A percentile compares a stretch with the other conserved stretches of the same genome.
These are phyloP conservation scores for Platysternon megacephalum DNA, from an alignment of 2,113 vertebrate genomes.

Conservation along the genomic window DNA sequence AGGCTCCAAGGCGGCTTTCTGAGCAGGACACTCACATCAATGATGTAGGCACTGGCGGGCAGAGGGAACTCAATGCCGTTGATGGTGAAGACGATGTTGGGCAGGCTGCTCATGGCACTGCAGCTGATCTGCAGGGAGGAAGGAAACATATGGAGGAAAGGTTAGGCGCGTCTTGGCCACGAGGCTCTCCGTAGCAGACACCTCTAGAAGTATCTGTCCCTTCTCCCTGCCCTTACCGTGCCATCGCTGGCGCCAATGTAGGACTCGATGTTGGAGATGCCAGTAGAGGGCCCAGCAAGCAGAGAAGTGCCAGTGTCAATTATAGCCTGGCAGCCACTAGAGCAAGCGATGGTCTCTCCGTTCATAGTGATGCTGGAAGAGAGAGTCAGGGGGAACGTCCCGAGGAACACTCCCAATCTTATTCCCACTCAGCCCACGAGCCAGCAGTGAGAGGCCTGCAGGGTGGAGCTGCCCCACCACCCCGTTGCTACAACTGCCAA, in stretches of 20 bases:
- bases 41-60: constrained; percentile 54
- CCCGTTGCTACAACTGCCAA: background rate
- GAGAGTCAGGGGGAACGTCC: background rate
- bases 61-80: constrained; percentile 53
- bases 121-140: constrained; percentile 60
- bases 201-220: background rate
- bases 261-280: constrained; percentile 70
- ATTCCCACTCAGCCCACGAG: background rate
- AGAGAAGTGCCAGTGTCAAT: constrained; percentile 83
- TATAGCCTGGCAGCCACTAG: constrained; percentile 77
- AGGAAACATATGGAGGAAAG: background rate
- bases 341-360: constrained; percentile 75
- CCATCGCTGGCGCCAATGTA: constrained; percentile 59
- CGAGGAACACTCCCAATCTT: background rate
- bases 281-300: constrained; percentile 66
- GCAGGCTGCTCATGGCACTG: constrained; percentile 36
- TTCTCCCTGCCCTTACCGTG: background rate
- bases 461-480: too few species aligned
- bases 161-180: background rate
- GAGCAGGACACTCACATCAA: constrained; percentile 31
- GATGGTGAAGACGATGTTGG: constrained; percentile 68
- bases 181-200: background rate
- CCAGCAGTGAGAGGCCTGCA: background rate
- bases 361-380: constrained; percentile 64
- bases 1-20: fast-evolving